Conservation (phyloP, 1,140 invertebrate species). For the Tachypleus tridentatus region DNA sequence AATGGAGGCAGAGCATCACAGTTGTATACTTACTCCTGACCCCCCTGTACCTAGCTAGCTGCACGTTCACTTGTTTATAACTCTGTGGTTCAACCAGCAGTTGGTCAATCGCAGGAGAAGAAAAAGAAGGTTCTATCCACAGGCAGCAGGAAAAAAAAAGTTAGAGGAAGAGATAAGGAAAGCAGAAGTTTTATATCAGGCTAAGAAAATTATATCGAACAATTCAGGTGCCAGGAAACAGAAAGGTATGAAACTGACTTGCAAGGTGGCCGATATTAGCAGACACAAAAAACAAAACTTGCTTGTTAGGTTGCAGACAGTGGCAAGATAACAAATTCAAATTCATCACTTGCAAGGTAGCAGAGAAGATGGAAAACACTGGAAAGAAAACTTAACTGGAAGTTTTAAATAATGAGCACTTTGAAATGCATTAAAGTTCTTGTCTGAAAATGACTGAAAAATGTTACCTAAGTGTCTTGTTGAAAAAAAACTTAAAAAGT, state of each 20-base stretch:
- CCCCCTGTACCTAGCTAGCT: constrained; percentile 15
- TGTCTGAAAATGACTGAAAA: too few species aligned
- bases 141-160: neutral
- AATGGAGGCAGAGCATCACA: constrained; percentile 1
- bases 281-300: too few species aligned
- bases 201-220: neutral
- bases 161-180: too few species aligned
- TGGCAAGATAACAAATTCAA: too few species aligned
- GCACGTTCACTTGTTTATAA: constrained; percentile 19
- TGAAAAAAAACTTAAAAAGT: too few species aligned
- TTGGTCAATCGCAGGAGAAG: constrained; percentile 20
- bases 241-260: neutral
- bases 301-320: too few species aligned
- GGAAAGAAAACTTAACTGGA: too few species aligned
- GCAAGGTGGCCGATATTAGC: neutral
- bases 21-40: constrained; percentile 16
- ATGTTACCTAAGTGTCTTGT: too few species aligned
- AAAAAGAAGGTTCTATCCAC: constrained; percentile 16
- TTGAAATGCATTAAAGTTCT: too few species aligned
- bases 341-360: too few species aligned
- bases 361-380: too few species aligned
- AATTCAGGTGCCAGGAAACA: neutral
- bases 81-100: constrained; percentile 17
- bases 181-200: neutral
- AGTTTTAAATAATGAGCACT: too few species aligned